Evolutionary conservation across 1,140 invertebrate genomes (phyloP), one percentile per base, ranked within the genome.

Genomic region (Drosophila punjabiensis): DNA sequence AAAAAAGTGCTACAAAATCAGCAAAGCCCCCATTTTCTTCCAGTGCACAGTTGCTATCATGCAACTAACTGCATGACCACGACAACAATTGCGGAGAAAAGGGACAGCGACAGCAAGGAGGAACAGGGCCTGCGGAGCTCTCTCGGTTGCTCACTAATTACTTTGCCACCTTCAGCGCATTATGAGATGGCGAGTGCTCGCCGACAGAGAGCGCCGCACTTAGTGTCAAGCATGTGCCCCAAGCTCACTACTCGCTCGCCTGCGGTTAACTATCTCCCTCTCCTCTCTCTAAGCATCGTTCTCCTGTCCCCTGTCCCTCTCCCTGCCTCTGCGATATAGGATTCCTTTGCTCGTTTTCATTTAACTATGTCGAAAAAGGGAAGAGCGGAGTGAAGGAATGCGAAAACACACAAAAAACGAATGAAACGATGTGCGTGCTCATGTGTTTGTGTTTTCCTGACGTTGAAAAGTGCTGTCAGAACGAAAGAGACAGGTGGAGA

Each of bases 91-190:
- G 55, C 56, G 41, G 35, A n/a, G 28, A 3, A 20, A 1, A 35
- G 48, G 24, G 18, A 35, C 11, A 28, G 4, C 13, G 18, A 35
- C 11, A 28, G 4, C 13, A 5, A 24, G 13, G 33, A 37, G 18
- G 28, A 20, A 33, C 28, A 11, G 39, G 24, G 37, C 39, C 77
- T 82, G 70, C 28, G 48, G 74, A 82, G 76, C 76, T 79, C 65
- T 82, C 59, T 74, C 71, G 50, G 56, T 58, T 77, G 58, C 75
- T 89, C 86, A 89, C 86, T 90, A 89, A 89, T 89, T 89, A 89
- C 86, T 89, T 90, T 89, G 86, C 70, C 86, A 90, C 86, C 86
- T 89, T 70, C 52, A 45, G 75, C 58, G 58, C 67, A 79, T 85
- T 79, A 85, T 58, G 77, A 61, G 76, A 59, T 52, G 58, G 58